Evolutionary conservation across 2,797 vertebrate genomes (phyloP), one percentile per base, ranked within the genome.

Genomic region (Periophthalmus magnuspinnatus): DNA sequence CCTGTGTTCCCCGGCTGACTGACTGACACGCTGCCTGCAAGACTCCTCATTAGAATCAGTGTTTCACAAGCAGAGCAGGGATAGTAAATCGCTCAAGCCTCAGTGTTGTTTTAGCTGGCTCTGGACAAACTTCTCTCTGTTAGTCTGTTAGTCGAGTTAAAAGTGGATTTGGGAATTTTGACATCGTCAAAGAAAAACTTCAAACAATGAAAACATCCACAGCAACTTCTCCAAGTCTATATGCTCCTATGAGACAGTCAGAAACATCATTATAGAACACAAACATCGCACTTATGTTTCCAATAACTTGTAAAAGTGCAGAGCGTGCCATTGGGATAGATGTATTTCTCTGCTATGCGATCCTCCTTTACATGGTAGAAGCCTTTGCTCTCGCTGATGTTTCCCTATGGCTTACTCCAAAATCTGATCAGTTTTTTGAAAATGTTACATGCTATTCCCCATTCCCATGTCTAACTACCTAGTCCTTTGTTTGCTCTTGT

Each of bases 41-140:
- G 80, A 91, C 87, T 86, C 67, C 91, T 93, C 91, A 92, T 93
- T 92, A 93, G 89, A 91, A 90, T 91, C 86, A 88, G 87, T 91
- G 93, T 93, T 93, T 93, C 93, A 93, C 90, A 87, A 91, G 92
- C 90, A 74, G 84, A 90, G 84, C 84, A 58, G 89, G 91, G 87
- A 91, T 86, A 90, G 91, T 94, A 93, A 94, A 94, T 92, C 86
- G 86, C 85, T 89, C 88, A 77, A 79, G 83, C 84, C 87, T 83
- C 84, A 66, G 22, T 91, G 92, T 91, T 92, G 87, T 92, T 91
- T 77, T 91, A 92, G 91, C 91, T 90, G 90, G 82, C n/a, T 56
- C 74, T 86, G 83, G 90, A 94, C 93, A 93, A 91, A 89, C 81
- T 79, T 65, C 87, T 84, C 89, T 93, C 90, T 93, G 92, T 93